Conservation (phyloP, 1,140 invertebrate genomes). For the Drosophila sulfurigaster region DNA sequence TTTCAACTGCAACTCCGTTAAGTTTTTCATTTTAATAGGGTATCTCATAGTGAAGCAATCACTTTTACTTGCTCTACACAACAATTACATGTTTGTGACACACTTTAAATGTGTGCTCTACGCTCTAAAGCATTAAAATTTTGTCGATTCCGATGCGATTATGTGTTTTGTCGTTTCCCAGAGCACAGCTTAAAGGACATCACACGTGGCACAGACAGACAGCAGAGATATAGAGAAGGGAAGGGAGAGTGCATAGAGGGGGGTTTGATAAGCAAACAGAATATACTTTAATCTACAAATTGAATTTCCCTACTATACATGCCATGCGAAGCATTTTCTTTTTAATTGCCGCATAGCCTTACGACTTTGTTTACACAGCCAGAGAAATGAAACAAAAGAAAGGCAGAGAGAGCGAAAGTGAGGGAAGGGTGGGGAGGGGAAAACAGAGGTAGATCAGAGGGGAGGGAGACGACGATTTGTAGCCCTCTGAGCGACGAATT, state of each 20-base stretch:
- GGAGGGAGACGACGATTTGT: constrained; percentile 35
- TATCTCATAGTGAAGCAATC: too few relatives aligned
- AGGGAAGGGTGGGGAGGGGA: neutral
- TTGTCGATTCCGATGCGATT: neutral
- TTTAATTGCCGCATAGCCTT: constrained; percentile 69
- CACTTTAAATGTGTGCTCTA: neutral
- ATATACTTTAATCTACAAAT: constrained; percentile 71
- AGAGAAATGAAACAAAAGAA: neutral
- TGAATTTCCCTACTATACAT: constrained; percentile 70
- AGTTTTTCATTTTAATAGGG: too few relatives aligned
- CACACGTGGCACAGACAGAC: constrained; percentile 12
- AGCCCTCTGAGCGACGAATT: constrained; percentile 70
- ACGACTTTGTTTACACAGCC: constrained; percentile 70
- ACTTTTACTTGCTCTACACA: too few relatives aligned
- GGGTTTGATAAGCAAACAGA: constrained; percentile 22
- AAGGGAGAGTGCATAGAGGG: constrained; percentile 1
- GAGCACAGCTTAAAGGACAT: constrained; percentile 4
- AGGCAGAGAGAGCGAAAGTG: too few relatives aligned
- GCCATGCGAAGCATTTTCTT: constrained; percentile 41
- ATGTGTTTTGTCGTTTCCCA: neutral
- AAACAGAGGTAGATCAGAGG: neutral
- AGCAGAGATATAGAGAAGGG: neutral
- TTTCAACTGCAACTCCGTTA: too few relatives aligned
- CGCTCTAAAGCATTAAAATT: neutral
- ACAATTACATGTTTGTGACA: too few relatives aligned